A percentile compares a stretch with the other conserved stretches of the same genome.
Evolutionary conservation across 2,888 invertebrate genomes (phyloP).

Genomic region (Venustoraphidia nigricollis): DNA sequence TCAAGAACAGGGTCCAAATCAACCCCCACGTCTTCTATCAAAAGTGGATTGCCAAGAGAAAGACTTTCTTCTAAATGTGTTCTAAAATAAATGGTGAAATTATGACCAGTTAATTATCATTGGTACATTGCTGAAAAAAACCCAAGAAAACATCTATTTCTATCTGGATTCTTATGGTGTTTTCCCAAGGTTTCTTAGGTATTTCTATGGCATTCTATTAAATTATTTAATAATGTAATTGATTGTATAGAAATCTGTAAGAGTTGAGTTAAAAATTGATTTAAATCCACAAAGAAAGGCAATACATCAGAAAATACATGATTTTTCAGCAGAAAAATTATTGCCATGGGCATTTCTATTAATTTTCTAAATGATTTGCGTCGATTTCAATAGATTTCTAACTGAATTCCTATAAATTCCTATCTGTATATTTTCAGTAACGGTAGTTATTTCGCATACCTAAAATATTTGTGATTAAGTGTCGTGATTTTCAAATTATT

Average conservation of each 20-base stretch:
- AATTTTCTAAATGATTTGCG: constrained; percentile 25
- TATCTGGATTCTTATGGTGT: too few species aligned
- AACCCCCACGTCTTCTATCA: constrained; percentile 90
- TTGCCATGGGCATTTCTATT: too few species aligned
- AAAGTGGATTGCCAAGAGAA: constrained; percentile 71
- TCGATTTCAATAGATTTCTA: not conserved
- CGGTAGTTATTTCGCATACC: not conserved
- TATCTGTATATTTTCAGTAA: not conserved
- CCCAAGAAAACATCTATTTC: too few species aligned
- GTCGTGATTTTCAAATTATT: constrained; percentile 90
- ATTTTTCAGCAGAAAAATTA: too few species aligned
- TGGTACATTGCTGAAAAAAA: not conserved
- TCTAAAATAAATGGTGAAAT: constrained; percentile 25
- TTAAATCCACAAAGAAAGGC: too few species aligned
- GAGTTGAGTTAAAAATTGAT: too few species aligned
- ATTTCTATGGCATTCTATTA: too few species aligned
- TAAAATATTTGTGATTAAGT: constrained; percentile 89
- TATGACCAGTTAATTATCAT: not conserved
- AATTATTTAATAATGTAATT: too few species aligned
- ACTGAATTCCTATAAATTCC: not conserved
- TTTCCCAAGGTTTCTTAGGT: too few species aligned
- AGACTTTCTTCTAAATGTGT: constrained; percentile 79
- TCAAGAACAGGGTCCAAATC: constrained; percentile 93
- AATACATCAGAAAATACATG: too few species aligned
- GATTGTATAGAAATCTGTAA: too few species aligned